Evolutionary conservation across 2,888 invertebrate genomes (phyloP).

Genomic region (Scaptomyza cyrtandrae): DNA sequence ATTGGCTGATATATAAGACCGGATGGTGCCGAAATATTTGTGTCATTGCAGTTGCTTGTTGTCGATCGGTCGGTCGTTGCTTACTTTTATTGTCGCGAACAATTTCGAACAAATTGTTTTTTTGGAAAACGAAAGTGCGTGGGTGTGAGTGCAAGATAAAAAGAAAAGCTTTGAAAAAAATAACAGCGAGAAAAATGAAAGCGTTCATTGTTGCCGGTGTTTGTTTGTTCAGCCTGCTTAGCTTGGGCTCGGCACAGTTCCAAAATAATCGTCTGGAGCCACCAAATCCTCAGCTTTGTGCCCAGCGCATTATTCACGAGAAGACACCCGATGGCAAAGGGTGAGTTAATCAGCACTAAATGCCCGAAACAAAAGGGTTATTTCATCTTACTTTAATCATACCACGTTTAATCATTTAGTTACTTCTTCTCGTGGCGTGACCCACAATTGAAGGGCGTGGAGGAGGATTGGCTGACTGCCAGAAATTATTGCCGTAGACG

Average conservation of each 20-base stretch:
- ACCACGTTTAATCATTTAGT: conserved; percentile 85
- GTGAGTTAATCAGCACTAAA: conserved; percentile 68
- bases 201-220: conserved; percentile 85
- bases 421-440: conserved; percentile 96
- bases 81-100: conserved; percentile 26
- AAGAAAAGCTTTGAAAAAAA: conserved; percentile 15
- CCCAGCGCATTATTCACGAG: conserved; percentile 90
- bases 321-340: conserved; percentile 90
- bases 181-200: conserved; percentile 76
- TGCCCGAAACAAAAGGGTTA: no score
- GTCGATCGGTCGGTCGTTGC: conserved; percentile 62
- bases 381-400: conserved; percentile 1
- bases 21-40: conserved; percentile 76
- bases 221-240: conserved; percentile 82
- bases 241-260: conserved; percentile 87
- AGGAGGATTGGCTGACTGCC: conserved; percentile 93
- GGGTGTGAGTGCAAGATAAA: conserved; percentile 48
- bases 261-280: conserved; percentile 91
- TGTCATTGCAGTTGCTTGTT: conserved; percentile 81
- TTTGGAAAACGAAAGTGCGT: conserved; percentile 68
- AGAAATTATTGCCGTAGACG: conserved; percentile 94
- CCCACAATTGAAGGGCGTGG: conserved; percentile 89
- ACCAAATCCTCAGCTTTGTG: conserved; percentile 90
- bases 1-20: conserved; percentile 80
- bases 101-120: conserved; percentile 18